Conservation (phyloP, 23 tunicate genomes). For the Halocynthia roretzi region DNA sequence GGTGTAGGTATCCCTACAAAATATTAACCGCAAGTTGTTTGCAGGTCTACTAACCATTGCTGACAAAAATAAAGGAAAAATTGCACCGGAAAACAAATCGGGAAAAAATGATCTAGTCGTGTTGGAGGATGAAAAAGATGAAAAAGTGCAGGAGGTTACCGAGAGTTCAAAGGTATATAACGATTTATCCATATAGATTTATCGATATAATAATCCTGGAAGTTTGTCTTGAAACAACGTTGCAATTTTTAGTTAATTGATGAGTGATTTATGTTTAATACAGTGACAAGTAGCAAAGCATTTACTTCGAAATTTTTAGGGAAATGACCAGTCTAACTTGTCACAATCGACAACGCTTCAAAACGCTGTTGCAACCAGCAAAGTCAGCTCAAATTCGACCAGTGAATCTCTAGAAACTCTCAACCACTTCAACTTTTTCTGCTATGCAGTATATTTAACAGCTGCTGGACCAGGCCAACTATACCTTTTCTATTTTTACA, state of each 20-base stretch:
- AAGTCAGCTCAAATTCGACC: no score
- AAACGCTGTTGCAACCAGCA: no score
- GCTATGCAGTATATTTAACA: slow-evolving; percentile 2
- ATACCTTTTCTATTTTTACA: slow-evolving; percentile 19
- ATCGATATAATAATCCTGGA: no score
- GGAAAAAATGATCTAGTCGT: background rate
- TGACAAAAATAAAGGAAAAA: background rate
- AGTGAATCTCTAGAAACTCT: background rate
- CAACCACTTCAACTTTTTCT: slow-evolving; percentile 7
- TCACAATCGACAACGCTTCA: no score
- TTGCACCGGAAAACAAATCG: background rate
- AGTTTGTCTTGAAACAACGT: no score
- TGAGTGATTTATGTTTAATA: no score
- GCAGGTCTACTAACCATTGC: background rate
- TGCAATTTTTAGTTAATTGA: no score
- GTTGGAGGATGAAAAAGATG: background rate
- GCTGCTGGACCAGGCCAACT: slow-evolving; percentile 17
- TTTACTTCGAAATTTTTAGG: no score
- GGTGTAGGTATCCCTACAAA: background rate
- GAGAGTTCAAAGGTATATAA: slow-evolving; percentile 2
- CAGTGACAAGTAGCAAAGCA: no score
- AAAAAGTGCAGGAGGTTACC: background rate
- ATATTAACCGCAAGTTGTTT: background rate
- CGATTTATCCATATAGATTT: no score
- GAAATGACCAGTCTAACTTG: no score